Conservation (phyloP, 64 coral and sea anemone species). For the Platygyra sinensis region DNA sequence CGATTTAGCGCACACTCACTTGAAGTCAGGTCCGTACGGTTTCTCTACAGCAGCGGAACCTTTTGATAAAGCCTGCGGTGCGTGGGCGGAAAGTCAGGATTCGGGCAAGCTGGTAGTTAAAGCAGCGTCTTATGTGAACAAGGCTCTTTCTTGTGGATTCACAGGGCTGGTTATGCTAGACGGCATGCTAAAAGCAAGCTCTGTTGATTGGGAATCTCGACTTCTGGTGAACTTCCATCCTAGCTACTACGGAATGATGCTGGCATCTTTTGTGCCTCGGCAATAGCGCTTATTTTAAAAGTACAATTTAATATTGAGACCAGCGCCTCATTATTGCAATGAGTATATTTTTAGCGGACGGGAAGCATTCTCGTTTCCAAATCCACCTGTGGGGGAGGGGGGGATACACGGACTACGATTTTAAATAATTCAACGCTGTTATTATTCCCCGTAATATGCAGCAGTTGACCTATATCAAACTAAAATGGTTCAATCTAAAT, state of each 20-base stretch:
- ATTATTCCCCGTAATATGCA: too few species aligned
- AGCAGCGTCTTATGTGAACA: conserved; percentile 68
- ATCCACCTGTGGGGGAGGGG: too few species aligned
- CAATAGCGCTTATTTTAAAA: not conserved
- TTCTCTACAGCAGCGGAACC: conserved; percentile 80
- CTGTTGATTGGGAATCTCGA: conserved; percentile 51
- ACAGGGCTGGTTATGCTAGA: conserved; percentile 82
- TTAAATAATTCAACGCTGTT: too few species aligned
- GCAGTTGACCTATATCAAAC: too few species aligned
- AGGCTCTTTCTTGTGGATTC: conserved; percentile 81
- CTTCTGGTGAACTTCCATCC: conserved; percentile 74
- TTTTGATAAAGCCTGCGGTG: conserved; percentile 83
- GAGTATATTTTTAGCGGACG: too few species aligned
- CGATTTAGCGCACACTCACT: conserved; percentile 86
- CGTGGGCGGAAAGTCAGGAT: conserved; percentile 60
- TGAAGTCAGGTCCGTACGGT: conserved; percentile 76
- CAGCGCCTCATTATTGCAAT: too few species aligned
- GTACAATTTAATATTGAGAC: not conserved
- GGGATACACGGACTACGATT: too few species aligned
- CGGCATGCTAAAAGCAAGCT: conserved; percentile 62
- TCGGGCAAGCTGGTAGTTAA: conserved; percentile 49
- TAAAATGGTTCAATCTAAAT: too few species aligned
- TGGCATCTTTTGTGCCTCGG: conserved; percentile 69
- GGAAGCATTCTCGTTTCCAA: too few species aligned
- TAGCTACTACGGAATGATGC: conserved; percentile 88